phyloP scores from a whole-genome alignment of 2,113 vertebrate species.

The Calidris pugnax region DNA sequence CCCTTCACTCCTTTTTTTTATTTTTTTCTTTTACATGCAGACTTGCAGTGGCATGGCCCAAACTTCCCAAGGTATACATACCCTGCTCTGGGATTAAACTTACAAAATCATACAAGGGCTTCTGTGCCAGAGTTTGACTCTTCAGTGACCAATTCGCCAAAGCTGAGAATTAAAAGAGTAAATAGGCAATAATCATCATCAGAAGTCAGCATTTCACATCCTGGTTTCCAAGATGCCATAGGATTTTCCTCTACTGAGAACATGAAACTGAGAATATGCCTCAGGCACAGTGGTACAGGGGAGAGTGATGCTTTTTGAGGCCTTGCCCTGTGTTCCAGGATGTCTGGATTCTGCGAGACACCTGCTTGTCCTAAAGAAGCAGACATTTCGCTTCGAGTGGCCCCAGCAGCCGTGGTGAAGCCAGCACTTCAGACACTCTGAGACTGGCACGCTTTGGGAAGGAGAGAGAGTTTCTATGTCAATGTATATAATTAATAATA shows the following conservation, averaged over 20 bases:
- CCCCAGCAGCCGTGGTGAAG: not conserved
- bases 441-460: not conserved
- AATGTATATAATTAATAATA: not conserved
- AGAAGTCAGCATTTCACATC: not conserved
- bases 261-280: not conserved
- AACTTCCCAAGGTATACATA: not conserved
- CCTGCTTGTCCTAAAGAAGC: not conserved
- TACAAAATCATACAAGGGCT: not conserved
- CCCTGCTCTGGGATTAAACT: not conserved
- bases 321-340: not conserved
- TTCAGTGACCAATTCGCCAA: not conserved
- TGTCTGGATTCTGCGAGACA: not conserved
- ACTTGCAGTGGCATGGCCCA: not conserved
- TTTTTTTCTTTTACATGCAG: not conserved
- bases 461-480: not conserved
- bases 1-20: not conserved
- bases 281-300: not conserved
- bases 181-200: not conserved
- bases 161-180: not conserved
- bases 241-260: not conserved
- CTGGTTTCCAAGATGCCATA: rapidly evolving
- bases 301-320: not conserved
- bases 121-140: not conserved
- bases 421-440: not conserved
- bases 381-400: rapidly evolving